phyloP scores from a whole-genome alignment of 2,888 invertebrate genomes.

The Thymelicus acteon region DNA sequence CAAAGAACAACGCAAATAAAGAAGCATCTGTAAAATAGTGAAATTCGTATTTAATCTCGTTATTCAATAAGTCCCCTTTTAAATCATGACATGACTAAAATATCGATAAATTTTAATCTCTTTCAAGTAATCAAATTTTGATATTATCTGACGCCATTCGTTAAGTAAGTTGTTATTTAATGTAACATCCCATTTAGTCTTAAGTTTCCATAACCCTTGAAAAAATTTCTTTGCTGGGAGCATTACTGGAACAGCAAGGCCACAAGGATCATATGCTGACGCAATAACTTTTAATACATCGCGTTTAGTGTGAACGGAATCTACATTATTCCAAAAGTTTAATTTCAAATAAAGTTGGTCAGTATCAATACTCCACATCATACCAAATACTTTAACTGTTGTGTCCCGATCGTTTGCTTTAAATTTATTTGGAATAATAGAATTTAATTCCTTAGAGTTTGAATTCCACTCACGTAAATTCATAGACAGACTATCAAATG shows the following conservation, averaged over 20 bases:
- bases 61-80: background rate
- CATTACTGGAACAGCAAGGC: constrained; percentile 16
- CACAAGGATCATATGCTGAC: constrained; percentile 37
- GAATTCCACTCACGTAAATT: no score
- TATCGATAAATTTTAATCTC: background rate
- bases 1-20: constrained; percentile 31
- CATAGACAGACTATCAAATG: no score
- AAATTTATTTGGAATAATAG: background rate
- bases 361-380: constrained; percentile 33
- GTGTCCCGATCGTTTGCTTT: background rate
- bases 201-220: constrained; percentile 35
- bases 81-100: background rate
- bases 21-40: constrained; percentile 13
- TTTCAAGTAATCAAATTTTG: constrained; percentile 2
- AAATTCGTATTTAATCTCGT: background rate
- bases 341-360: constrained; percentile 30
- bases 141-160: background rate
- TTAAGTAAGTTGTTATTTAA: background rate
- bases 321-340: background rate
- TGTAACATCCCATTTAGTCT: constrained; percentile 33
- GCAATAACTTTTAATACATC: constrained; percentile 23
- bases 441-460: no score
- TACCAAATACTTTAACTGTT: constrained; percentile 11
- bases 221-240: constrained; percentile 33
- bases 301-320: constrained; percentile 13